Evolutionary conservation across 2,888 invertebrate species (phyloP).

Genomic region (Patella ulyssiponensis): DNA sequence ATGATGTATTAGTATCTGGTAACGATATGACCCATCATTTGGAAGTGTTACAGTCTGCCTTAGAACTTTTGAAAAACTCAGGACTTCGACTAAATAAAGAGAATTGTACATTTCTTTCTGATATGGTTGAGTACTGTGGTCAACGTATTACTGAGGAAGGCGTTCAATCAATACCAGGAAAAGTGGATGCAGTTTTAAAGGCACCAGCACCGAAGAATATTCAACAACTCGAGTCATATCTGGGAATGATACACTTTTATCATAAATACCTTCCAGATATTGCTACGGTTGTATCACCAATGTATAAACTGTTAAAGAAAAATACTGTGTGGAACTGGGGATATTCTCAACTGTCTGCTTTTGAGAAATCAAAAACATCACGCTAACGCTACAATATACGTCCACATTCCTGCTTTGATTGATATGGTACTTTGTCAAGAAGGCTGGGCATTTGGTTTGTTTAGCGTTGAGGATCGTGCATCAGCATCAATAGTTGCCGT

Average conservation of each 20-base stretch:
- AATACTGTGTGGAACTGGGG: slow-evolving; percentile 41
- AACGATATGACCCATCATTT: slow-evolving; percentile 11
- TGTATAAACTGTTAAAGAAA: slow-evolving; percentile 32
- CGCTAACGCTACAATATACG: too few species aligned
- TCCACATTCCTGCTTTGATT: too few species aligned
- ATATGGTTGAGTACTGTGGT: slow-evolving; percentile 21
- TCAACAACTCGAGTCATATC: slow-evolving; percentile 44
- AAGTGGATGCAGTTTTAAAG: slow-evolving; percentile 45
- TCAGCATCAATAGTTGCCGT: too few species aligned
- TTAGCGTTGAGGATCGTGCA: too few species aligned
- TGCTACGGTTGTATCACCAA: slow-evolving; percentile 17
- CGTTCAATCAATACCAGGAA: slow-evolving; percentile 39
- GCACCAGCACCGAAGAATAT: slow-evolving; percentile 50
- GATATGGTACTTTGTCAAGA: too few species aligned
- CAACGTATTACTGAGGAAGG: slow-evolving; percentile 22
- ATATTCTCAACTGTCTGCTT: slow-evolving; percentile 26
- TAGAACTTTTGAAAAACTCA: neutral
- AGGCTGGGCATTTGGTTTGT: too few species aligned
- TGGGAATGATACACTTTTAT: slow-evolving; percentile 12
- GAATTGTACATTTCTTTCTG: slow-evolving; percentile 14
- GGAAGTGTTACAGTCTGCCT: neutral
- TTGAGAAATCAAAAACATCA: slow-evolving; percentile 43
- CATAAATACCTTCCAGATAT: slow-evolving; percentile 17
- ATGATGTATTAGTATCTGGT: slow-evolving; percentile 41
- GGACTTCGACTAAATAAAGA: slow-evolving; percentile 19